Evolutionary conservation across 1,140 invertebrate genomes (phyloP).

Genomic region (Drosophila ambigua): DNA sequence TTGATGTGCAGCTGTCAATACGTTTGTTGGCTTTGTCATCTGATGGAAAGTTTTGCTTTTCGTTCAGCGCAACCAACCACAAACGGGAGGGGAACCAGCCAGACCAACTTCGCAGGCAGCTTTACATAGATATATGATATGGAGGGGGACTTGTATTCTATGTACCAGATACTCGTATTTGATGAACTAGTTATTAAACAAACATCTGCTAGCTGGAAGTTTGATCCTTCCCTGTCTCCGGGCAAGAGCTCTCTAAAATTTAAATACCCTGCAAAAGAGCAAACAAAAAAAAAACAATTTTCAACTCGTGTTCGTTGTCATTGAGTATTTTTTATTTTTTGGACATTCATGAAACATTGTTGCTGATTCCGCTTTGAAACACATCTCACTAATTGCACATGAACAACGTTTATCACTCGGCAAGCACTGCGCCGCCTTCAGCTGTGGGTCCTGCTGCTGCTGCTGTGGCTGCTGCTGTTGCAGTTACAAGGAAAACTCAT

Average conservation of each 20-base stretch:
- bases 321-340: neutral
- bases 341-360: neutral
- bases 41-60: constrained; percentile 60
- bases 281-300: neutral
- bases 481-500: constrained; percentile 77
- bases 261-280: no score
- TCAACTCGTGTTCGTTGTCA: neutral
- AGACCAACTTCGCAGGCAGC: no score
- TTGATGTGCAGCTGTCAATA: constrained; percentile 78
- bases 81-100: no score
- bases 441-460: no score
- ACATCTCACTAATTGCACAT: constrained; percentile 76
- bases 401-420: constrained; percentile 71
- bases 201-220: no score
- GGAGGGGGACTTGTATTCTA: no score
- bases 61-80: no score
- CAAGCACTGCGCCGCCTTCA: constrained; percentile 30
- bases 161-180: no score
- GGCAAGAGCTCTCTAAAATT: no score
- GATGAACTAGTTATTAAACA: no score
- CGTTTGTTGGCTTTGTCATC: constrained; percentile 44
- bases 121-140: no score
- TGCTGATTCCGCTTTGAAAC: constrained; percentile 41
- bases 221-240: no score
- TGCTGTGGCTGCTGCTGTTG: constrained; percentile 6